Evolutionary conservation across 2,888 invertebrate species (phyloP).

Genomic region (Cheilosia impressa): DNA sequence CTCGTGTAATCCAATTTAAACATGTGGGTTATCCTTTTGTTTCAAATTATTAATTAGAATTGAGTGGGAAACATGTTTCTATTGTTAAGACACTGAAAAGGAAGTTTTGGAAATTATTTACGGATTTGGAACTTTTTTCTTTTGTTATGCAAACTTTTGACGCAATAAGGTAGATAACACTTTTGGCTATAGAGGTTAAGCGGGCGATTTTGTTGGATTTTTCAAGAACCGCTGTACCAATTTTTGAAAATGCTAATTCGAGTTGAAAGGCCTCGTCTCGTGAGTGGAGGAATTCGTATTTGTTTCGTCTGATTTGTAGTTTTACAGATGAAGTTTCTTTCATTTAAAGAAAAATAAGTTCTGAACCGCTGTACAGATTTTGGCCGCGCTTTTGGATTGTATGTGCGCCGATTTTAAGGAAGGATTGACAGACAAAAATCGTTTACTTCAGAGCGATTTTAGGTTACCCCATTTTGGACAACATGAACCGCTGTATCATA

Average conservation of each 20-base stretch:
- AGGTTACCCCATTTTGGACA: too few relatives aligned
- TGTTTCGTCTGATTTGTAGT: too few relatives aligned
- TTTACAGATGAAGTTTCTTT: too few relatives aligned
- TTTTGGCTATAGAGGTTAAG: background rate
- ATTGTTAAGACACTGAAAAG: constrained; percentile 39
- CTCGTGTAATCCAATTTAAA: constrained; percentile 55
- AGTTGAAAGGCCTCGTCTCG: too few relatives aligned
- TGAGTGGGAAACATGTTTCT: background rate
- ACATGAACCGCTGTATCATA: too few relatives aligned
- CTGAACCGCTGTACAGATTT: too few relatives aligned
- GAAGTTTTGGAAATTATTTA: background rate
- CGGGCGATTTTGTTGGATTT: background rate
- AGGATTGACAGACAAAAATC: too few relatives aligned
- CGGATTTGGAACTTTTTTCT: background rate
- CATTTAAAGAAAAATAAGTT: too few relatives aligned
- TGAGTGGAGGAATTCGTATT: too few relatives aligned
- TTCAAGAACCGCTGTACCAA: background rate
- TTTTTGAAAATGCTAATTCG: background rate
- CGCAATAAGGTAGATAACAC: constrained; percentile 35
- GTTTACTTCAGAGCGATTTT: too few relatives aligned
- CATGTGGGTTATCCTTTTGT: constrained; percentile 37
- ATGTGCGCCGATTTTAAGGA: too few relatives aligned
- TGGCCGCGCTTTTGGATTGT: too few relatives aligned
- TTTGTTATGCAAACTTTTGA: constrained; percentile 11
- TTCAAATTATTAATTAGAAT: constrained; percentile 18